Evolutionary conservation across 2,113 vertebrate species (phyloP), one percentile per base, ranked within the genome.

Genomic region (Megaceryle maxima): DNA sequence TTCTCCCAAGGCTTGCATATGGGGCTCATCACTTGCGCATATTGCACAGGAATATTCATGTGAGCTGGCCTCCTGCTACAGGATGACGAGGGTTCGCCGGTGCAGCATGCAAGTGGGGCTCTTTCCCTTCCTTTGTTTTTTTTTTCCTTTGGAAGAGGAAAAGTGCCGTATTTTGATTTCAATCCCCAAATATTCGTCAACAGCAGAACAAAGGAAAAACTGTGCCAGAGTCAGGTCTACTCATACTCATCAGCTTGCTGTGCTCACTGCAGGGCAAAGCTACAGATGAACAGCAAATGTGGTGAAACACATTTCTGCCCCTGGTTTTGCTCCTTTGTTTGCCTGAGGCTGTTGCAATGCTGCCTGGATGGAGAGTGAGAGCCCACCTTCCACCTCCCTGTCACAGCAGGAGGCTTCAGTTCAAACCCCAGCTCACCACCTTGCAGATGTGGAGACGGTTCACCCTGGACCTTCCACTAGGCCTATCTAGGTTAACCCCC

Each of bases 1-100:
- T 96, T 92, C 89, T 97, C 96, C 91, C 94, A 96, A 91, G 93
- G 95, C 90, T 87, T 96, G 95, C 95, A 96, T 95, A 96, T 96
- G 95, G 95, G 96, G 95, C 91, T 97, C 96, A 96, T 97, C 95
- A 96, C 89, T 96, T 17, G 53, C 1, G 19, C 96, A 92, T 87
- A 87, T 92, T 97, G 90, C 89, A 94, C 78, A 83, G 95, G 84
- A 96, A 95, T 96, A 96, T 95, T 89, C 95, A 94, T 95, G 84
- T 96, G 93, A n/a, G 69, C 93, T 96, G 95, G 94, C 95, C 94
- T 94, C 93, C 89, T 94, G 95, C 90, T 96, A 95, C 91, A 96
- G 81, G 87, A 96, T 96, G 95, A 96, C 1, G 24, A 92, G 37
- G 74, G 91, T 48, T 96, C 0, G 3, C 74, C 0, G 8, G 91